Conservation (phyloP, 2,113 vertebrate species). For the Siphamia tubifer region DNA sequence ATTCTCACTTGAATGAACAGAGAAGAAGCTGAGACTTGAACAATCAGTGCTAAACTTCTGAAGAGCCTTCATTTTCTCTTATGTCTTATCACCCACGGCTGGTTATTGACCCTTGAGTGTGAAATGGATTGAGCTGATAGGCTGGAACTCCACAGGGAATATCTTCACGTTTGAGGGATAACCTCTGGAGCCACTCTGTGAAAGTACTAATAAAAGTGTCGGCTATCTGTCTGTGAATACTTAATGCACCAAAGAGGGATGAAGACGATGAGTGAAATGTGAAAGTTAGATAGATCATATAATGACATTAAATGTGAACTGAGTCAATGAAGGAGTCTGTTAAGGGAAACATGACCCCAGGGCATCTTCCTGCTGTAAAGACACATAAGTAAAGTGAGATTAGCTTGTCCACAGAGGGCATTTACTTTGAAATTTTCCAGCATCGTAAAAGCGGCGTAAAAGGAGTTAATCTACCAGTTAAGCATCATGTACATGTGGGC, state of each 20-base stretch:
- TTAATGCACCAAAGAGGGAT: conserved; percentile 56
- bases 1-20: conserved; percentile 1
- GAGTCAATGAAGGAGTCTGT: conserved; percentile 30
- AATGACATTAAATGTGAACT: conserved; percentile 8
- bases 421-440: conserved; percentile 9
- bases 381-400: conserved; percentile 46
- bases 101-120: conserved; percentile 59
- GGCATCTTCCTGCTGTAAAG: conserved; percentile 41
- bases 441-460: conserved; percentile 22
- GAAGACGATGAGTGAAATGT: conserved; percentile 8
- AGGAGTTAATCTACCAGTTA: not conserved
- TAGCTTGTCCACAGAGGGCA: conserved; percentile 31
- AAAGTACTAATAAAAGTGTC: conserved; percentile 46
- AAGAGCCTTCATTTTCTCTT: conserved; percentile 44
- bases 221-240: conserved; percentile 17
- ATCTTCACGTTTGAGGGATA: conserved; percentile 54
- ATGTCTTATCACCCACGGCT: conserved; percentile 47
- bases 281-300: conserved; percentile 41
- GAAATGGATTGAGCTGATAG: conserved; percentile 64
- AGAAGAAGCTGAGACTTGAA: not conserved
- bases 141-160: conserved; percentile 54
- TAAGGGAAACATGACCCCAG: conserved; percentile 46
- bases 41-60: not conserved
- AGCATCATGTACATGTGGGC: too few relatives aligned
- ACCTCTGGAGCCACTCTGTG: conserved; percentile 48